Base-by-base conservation (phyloP, 2,113 vertebrate genomes). In the Dipodomys ordii region DNA sequence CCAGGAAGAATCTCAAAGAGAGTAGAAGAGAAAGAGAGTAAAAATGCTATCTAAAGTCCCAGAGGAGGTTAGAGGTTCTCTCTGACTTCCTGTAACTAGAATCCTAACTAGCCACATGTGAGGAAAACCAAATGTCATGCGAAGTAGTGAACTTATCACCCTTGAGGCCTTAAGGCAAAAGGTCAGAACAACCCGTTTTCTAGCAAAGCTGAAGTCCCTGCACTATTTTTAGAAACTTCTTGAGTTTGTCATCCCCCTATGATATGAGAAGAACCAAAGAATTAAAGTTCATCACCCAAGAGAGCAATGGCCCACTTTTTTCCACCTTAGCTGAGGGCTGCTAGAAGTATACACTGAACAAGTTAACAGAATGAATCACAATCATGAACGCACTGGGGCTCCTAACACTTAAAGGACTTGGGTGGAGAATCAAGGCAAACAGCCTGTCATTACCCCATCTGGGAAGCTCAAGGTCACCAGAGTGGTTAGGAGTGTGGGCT, bases 61-160 rank as follows among this genome's bases (percentile, higher is more conserved):
- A 39, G n/a, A 90, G 32, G 85, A 93, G 96, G 95, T 96, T 93
- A 96, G 94, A 94, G 86, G 93, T 90, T 94, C 94, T 95, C 67
- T 96, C 86, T 49, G 93, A 91, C 88, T 97, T 97, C 97, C 97
- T 97, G 97, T 97, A 96, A 96, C 88, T 90, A 88, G 82, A 73
- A 95, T 96, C 94, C 71, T 90, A 69, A 77, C 76, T 19, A 39
- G 95, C 97, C 95, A 91, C 97, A 95, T 94, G 90, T 94, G 83
- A 96, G 95, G 72, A 95, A 96, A 95, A 95, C 93, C 94, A 96
- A 97, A 97, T 96, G 96, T 97, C 96, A 97, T 93, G 93, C 53
- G 69, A 95, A 96, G 71, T 80, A 96, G 96, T 97, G 97, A 96
- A 96, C 96, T 97, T 96, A 80, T 96, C 95, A 92, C 94, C 94